These are phyloP conservation scores for Drosophila nasuta DNA, from an alignment of 1,140 invertebrate genomes.

Conservation along the genomic window DNA sequence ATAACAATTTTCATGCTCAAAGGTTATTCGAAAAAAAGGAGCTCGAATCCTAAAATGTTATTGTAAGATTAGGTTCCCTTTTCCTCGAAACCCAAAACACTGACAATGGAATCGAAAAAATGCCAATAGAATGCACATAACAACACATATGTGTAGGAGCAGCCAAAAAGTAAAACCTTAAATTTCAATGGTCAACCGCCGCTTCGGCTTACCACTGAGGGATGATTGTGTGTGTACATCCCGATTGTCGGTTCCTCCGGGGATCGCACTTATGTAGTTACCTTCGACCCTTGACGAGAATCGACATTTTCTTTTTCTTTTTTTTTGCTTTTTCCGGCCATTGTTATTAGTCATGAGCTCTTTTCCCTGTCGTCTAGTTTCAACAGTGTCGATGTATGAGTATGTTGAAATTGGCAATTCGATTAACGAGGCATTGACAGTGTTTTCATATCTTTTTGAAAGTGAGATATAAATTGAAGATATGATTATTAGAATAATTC, in stretches of 20 bases:
- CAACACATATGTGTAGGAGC: conserved; percentile 39
- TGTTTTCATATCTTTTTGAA: neutral
- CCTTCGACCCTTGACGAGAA: conserved; percentile 29
- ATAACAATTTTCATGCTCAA: conserved; percentile 76
- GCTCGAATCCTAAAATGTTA: conserved; percentile 67
- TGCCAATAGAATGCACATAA: conserved; percentile 52
- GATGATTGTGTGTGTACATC: conserved; percentile 43
- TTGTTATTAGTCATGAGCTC: conserved; percentile 26
- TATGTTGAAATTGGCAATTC: neutral
- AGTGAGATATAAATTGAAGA: neutral
- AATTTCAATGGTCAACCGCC: conserved; percentile 76
- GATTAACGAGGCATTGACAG: neutral
- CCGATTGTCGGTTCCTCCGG: conserved; percentile 51
- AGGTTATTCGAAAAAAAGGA: conserved; percentile 70
- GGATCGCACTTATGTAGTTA: conserved; percentile 54
- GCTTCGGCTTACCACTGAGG: conserved; percentile 70
- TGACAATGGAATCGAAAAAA: conserved; percentile 57
- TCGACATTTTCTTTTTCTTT: conserved; percentile 13
- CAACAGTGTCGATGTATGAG: conserved; percentile 10
- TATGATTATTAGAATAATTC: neutral
- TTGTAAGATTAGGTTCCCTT: conserved; percentile 73
- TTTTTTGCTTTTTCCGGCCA: conserved; percentile 1
- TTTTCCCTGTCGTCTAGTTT: conserved; percentile 30
- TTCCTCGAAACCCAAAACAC: conserved; percentile 53
- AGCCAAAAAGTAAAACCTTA: conserved; percentile 52